Percentiles rank a stretch among this genome's conserved stretches.
phyloP scores from a whole-genome alignment of 2,113 vertebrate genomes.

The Ochotona curzoniae region DNA sequence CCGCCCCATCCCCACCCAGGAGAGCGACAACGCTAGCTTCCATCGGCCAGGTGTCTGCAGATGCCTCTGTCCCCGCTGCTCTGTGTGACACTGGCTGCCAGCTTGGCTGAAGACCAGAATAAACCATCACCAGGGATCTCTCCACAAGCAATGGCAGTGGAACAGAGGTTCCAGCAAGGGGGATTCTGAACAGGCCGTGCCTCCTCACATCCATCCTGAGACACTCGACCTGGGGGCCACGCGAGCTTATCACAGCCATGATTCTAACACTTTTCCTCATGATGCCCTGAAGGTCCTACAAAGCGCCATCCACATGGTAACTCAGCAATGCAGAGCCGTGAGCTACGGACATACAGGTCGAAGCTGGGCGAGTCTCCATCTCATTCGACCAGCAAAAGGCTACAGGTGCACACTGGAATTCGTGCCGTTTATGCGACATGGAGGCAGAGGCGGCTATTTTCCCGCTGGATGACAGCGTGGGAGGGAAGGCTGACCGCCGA shows the following conservation, averaged over 20 bases:
- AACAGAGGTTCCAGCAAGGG: not conserved
- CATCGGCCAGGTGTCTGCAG: too few relatives aligned
- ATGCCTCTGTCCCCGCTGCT: not conserved
- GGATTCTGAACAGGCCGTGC: not conserved
- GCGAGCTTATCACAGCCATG: not conserved
- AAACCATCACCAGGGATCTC: not conserved
- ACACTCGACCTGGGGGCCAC: too few relatives aligned
- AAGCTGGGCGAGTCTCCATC: not conserved
- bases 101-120: not conserved
- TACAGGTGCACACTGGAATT: not conserved
- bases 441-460: not conserved
- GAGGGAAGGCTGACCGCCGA: not conserved
- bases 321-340: not conserved
- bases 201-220: not conserved
- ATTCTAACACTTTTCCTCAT: not conserved
- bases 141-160: not conserved
- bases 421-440: not conserved
- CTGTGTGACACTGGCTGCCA: not conserved
- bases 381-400: not conserved
- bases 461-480: not conserved
- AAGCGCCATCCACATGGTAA: not conserved
- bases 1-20: not conserved
- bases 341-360: not conserved
- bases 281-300: not conserved
- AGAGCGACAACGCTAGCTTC: not conserved